Evolutionary conservation across 1,140 invertebrate genomes (phyloP).

Genomic region (Brachionus calyciflorus): DNA sequence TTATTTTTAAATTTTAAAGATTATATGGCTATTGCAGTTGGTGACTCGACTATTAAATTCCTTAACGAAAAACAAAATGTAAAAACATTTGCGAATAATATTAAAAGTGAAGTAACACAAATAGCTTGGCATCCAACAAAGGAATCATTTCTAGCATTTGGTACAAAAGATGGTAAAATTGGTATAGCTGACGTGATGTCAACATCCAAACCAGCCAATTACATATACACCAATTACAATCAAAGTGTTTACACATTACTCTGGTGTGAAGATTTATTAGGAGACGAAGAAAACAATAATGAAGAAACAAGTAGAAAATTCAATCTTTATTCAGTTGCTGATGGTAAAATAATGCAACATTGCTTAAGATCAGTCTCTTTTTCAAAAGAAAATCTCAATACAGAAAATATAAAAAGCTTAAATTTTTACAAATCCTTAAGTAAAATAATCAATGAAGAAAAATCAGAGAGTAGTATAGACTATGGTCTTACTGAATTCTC

Average conservation of each 20-base stretch:
- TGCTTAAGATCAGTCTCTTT: not conserved
- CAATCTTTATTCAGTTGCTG: constrained; percentile 27
- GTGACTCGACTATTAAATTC: constrained; percentile 11
- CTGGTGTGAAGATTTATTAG: constrained; percentile 18
- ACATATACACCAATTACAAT: constrained; percentile 29
- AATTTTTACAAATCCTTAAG: not conserved
- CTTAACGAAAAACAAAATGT: not conserved
- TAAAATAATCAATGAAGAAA: not conserved
- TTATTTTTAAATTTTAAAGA: too few relatives aligned
- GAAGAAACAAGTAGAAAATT: not conserved
- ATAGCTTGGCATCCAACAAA: constrained; percentile 36
- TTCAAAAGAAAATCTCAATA: not conserved
- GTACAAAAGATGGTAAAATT: constrained; percentile 38
- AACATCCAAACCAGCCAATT: not conserved
- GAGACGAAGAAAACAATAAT: not conserved
- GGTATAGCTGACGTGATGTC: constrained; percentile 26
- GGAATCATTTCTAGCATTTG: constrained; percentile 41
- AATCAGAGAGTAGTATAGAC: not conserved
- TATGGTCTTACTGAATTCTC: constrained; percentile 34
- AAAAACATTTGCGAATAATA: constrained; percentile 1
- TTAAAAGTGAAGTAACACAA: constrained; percentile 38
- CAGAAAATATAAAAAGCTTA: not conserved
- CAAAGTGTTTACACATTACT: constrained; percentile 43
- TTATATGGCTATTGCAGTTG: constrained; percentile 15
- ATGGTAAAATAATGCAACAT: constrained; percentile 42